Conservation (phyloP, 2,888 invertebrate species). For the Meiosimyza decipiens region DNA sequence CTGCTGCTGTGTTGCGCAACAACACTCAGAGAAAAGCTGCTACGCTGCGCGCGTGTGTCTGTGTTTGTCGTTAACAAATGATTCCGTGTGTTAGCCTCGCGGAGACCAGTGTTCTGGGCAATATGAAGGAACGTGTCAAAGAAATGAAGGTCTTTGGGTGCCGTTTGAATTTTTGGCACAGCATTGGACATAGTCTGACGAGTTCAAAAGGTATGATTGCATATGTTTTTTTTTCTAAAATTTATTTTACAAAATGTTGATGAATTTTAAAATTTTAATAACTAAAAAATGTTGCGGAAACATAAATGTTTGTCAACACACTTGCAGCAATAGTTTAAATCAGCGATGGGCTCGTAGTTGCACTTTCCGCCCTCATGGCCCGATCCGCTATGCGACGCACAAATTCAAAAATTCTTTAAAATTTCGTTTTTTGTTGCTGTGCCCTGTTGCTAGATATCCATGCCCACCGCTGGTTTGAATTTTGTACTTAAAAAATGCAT, state of each 20-base stretch:
- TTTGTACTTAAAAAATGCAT: too few species aligned
- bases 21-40: neutral
- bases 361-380: too few species aligned
- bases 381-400: too few species aligned
- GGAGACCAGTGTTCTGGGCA: constrained; percentile 68
- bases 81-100: constrained; percentile 68
- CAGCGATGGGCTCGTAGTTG: too few species aligned
- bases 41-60: constrained; percentile 13
- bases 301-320: neutral
- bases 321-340: too few species aligned
- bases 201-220: constrained; percentile 62
- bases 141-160: constrained; percentile 70
- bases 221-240: neutral
- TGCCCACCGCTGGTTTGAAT: too few species aligned
- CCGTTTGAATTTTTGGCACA: constrained; percentile 69
- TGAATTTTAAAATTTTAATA: neutral
- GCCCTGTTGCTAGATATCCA: too few species aligned
- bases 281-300: neutral
- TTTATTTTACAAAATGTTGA: neutral
- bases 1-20: neutral
- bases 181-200: constrained; percentile 66
- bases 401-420: too few species aligned
- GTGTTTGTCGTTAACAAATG: constrained; percentile 54
- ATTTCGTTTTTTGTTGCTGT: too few species aligned
- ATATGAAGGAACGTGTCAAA: constrained; percentile 69